These are phyloP conservation scores for Pempheris klunzingeri DNA, from an alignment of 2,797 vertebrate genomes.

Conservation along the genomic window DNA sequence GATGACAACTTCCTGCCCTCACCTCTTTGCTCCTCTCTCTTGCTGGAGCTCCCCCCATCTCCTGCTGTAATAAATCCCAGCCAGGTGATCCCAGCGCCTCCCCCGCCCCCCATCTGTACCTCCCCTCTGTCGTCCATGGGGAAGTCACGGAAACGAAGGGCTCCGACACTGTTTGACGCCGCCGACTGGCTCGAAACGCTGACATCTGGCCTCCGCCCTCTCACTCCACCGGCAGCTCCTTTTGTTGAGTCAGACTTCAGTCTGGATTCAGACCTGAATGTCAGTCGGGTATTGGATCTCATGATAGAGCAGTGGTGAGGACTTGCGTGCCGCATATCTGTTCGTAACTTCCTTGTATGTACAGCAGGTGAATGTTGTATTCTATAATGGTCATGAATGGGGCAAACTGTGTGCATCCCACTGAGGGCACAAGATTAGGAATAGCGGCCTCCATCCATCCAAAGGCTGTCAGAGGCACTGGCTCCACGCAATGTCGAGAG, in stretches of 20 bases:
- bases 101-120: conserved; percentile 85
- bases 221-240: conserved; percentile 85
- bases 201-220: conserved; percentile 85
- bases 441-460: conserved; percentile 49
- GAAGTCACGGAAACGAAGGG: conserved; percentile 83
- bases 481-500: conserved; percentile 87
- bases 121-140: conserved; percentile 79
- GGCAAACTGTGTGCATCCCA: conserved; percentile 46
- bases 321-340: conserved; percentile 29
- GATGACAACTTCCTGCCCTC: conserved; percentile 85
- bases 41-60: conserved; percentile 87
- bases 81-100: conserved; percentile 79
- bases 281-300: conserved; percentile 87
- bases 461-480: conserved; percentile 62
- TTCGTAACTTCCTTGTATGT: conserved; percentile 43
- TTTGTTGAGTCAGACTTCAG: conserved; percentile 91
- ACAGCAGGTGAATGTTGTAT: conserved; percentile 52
- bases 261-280: conserved; percentile 89
- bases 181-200: conserved; percentile 92
- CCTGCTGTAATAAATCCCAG: conserved; percentile 79
- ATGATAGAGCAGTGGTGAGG: conserved; percentile 89
- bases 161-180: conserved; percentile 84
- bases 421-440: conserved; percentile 63
- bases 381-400: conserved; percentile 61
- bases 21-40: conserved; percentile 87